Base-by-base conservation (phyloP, 2,888 invertebrate species). In the Epinotia demarniana region DNA sequence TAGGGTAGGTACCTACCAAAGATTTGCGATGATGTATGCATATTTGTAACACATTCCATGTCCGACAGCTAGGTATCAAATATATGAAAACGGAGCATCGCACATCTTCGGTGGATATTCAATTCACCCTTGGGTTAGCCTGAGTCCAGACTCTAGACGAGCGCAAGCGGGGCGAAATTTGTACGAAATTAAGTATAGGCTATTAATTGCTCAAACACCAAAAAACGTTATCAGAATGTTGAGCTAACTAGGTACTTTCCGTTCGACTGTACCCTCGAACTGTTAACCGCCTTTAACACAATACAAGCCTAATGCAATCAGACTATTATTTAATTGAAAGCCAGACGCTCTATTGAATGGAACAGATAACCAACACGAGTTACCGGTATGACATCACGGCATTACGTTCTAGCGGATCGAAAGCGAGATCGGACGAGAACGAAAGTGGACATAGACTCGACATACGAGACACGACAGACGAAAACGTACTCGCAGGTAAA, bases 341-440 rank as follows among this genome's bases (percentile, higher is more conserved):
- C 67, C 33, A 33, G 67, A 39, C 57, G 12, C 67, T 39, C 39
- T 16, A 60, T 69, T 60, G 58, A 58, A n/a, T 6, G 18, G 53
- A n/a, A n/a, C 13, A 19, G 62, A 72, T 72, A 75, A 71, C 58
- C 55, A 13, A 46, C 70, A 18, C 64, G 66, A 67, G 72, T 75
- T 71, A 61, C 75, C 55, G 53, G 67, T 61, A 71, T 75, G 75
- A 75, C 75, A 72, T 75, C 75, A 75, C 75, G 57, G 71, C 16
- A n/a, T 75, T 75, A 67, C 75, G 75, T 71, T 75, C 67, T 75
- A 72, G 67, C 72, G 75, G 68, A 63, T 61, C 61, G 71, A 75
- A 75, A 75, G 75, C 71, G 61, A 72, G 75, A 72, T 63, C 73
- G 43, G 46, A 33, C 46, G 75, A 71, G 75, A 75, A 61, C 71